Evolutionary conservation across 2,888 invertebrate species (phyloP).

Genomic region (Dryomyza anilis): DNA sequence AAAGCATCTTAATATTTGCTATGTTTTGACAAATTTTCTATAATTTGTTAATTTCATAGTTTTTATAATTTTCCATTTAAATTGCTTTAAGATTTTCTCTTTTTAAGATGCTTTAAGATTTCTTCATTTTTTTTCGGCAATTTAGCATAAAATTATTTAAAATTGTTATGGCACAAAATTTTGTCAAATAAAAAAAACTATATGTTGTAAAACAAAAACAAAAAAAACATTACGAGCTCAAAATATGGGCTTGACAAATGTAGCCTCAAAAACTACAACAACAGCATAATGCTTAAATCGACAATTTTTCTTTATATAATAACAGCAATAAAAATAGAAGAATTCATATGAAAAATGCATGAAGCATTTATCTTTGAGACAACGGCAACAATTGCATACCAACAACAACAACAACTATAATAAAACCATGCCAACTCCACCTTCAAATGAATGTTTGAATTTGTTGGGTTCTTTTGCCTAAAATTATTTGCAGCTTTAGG

Average conservation of each 20-base stretch:
- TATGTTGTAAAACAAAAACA: neutral
- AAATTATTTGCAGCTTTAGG: neutral
- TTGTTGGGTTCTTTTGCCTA: neutral
- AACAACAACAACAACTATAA: neutral
- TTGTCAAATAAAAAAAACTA: neutral
- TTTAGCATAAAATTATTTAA: neutral
- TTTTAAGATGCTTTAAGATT: neutral
- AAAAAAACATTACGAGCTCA: neutral
- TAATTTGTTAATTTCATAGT: neutral
- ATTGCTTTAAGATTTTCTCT: neutral
- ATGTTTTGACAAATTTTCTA: too few relatives aligned
- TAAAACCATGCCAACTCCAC: constrained; percentile 8
- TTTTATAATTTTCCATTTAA: neutral
- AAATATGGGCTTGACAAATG: constrained; percentile 13
- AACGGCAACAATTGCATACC: neutral
- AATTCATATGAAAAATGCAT: too few relatives aligned
- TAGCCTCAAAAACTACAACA: too few relatives aligned
- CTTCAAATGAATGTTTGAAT: too few relatives aligned
- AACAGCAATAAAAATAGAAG: constrained; percentile 14
- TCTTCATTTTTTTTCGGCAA: neutral
- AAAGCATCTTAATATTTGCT: too few relatives aligned
- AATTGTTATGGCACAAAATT: neutral
- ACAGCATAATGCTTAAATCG: neutral
- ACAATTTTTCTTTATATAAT: constrained; percentile 3
- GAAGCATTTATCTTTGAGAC: neutral